Evolutionary conservation across 2,113 vertebrate species (phyloP), one percentile per base, ranked within the genome.

Genomic region (Poeciliopsis prolifica): DNA sequence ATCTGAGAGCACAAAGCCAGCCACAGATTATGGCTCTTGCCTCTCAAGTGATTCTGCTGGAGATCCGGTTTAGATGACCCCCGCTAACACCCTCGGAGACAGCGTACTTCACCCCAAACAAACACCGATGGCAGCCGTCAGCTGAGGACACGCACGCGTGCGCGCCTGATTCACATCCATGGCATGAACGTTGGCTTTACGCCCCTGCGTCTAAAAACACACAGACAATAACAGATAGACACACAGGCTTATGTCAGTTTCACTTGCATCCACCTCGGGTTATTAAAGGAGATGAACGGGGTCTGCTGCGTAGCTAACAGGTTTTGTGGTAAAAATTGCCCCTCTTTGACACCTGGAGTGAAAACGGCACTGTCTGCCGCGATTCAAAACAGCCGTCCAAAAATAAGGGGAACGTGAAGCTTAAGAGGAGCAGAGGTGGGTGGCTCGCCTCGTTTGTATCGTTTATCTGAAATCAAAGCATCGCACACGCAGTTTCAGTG

Each of bases 31-130:
- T 75, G 81, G 80, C 75, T 76, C 84, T 28, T 90, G 90, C 87
- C 91, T 93, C 88, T 91, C 89, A 88, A 89, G 83, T 79, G 82
- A 89, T 89, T 91, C 83, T 70, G 77, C 86, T 68, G 85, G 87
- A 88, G 87, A 92, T 91, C 91, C 72, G 87, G 84, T 92, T 92
- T 92, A 90, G 87, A 90, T 92, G 93, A 92, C 92, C 92, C 92
- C 78, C 70, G 65, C 83, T 86, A 89, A 91, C 91, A 85, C 90
- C 87, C 87, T 80, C 79, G 75, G 88, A 90, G 88, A 90, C 78
- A 74, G 71, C 74, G 78, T 87, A 87, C 90, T 90, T 87, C 87
- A 91, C 90, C 89, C 84, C 86, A 88, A 87, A 92, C 88, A 89
- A 92, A 89, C 87, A 88, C 63, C 64, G 80, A 88, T 79, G 81